Base-by-base conservation (phyloP, 2,888 invertebrate species). In the Mimachlamys varia region DNA sequence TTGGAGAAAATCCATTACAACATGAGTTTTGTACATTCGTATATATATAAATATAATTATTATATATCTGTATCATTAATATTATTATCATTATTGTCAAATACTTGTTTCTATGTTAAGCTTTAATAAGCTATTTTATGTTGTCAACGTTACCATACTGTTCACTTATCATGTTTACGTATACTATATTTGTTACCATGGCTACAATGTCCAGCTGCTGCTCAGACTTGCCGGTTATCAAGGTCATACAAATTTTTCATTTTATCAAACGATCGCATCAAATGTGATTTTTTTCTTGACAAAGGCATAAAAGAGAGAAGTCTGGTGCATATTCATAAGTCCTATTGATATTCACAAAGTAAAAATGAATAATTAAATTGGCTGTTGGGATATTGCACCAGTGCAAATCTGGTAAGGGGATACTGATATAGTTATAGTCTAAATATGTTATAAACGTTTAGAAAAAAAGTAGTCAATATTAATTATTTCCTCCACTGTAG, bases 221-320 rank as follows among this genome's bases (percentile, higher is more conserved):
- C 91, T 92, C 92, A 92, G 90, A 89, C 92, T 92, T 92, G 92
- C 92, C 92, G 62, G 88, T 89, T 89, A 15, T 53, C 87, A 27
- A 89, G 89, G 90, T 90, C 90, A 89, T 89, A 88, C 89, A 89
- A 89, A 76, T 33, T 27, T 33, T 76, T 33, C 27, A 33, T 76
- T 76, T 76, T 76, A 76, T 76, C 76, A 76, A 76, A 27, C 2
- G 27, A 33, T 76, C 76, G 33, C 76, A 76, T 76, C 33, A 76
- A 76, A 76, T 76, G 76, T 76, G 76, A 76, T 76, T 76, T 76
- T n/a, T n/a, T 76, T 76, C 76, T 76, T 76, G 76, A 76, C 76
- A 76, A 76, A 76, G 76, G 76, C 76, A 76, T 76, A 76, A 76
- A 76, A 7, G 19, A 13, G 33, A 76, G 27, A 76, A 76, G 76